Base-by-base conservation (phyloP, 2,113 vertebrate species). In the Amblyornis subalaris region DNA sequence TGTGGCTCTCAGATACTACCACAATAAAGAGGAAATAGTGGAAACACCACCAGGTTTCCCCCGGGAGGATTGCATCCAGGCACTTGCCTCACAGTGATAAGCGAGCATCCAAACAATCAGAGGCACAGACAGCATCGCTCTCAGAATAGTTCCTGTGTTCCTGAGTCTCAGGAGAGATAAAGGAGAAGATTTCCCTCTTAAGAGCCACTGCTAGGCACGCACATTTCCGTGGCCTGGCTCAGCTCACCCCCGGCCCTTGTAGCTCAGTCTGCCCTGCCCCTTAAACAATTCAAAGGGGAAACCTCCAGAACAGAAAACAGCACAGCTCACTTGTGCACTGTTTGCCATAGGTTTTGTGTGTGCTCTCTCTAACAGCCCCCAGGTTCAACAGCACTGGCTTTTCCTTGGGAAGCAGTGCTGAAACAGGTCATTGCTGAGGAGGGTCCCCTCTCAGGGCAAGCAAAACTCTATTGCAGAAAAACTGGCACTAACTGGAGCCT, bases 241-340 rank as follows among this genome's bases (percentile, higher is more conserved):
- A 51, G 29, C 76, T 84, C 58, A 51, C 29, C 72, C 36, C n/a
- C 36, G 44, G 35, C 35, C 31, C 79, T 47, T 1, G 4, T 4
- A 20, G 23, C 23, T 83, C 69, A 29, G 33, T 26, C 72, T 89
- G 64, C 60, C 45, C 36, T 55, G 60, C n/a, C 57, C 64, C 72
- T 48, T 40, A 29, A 55, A 58, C 53, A 26, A 45, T 15, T 35
- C 47, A 22, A 73, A 76, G 1, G 4, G 74, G 60, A 36, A 80
- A 77, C 70, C 0, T 0, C 10, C 65, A 51, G 48, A 22, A 42
- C 0, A 3, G 0, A 50, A 44, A 69, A 29, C 10, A 29, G 88
- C 57, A 33, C 44, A 31, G 45, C 57, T 78, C 51, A 23, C 44
- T 36, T 10, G 38, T 4, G 24, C 3, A 0, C 36, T 42, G 4